Conservation (phyloP, 2,113 vertebrate species). For the Pedionomus torquatus region DNA sequence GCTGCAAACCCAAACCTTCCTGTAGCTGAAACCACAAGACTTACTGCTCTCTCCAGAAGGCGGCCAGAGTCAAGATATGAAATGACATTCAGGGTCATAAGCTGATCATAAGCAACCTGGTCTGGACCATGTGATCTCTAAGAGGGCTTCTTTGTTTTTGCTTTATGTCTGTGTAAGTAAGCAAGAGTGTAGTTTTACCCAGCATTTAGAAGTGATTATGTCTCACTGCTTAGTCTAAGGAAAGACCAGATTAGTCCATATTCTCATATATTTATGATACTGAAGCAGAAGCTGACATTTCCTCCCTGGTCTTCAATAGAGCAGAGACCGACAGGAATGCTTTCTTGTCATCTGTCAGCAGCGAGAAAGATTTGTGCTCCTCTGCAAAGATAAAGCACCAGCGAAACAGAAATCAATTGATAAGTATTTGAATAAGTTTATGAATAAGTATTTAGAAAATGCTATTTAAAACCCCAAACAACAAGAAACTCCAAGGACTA, state of each 20-base stretch:
- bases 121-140: conserved; percentile 42
- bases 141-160: conserved; percentile 48
- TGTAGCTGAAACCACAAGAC: conserved; percentile 29
- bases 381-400: not conserved
- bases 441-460: not conserved
- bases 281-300: not conserved
- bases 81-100: conserved; percentile 34
- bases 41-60: not conserved
- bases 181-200: not conserved
- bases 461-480: not conserved
- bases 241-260: not conserved
- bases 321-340: not conserved
- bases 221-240: not conserved
- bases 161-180: not conserved
- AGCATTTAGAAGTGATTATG: not conserved
- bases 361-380: not conserved
- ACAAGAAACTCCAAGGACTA: not conserved
- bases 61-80: not conserved
- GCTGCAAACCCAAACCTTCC: not conserved
- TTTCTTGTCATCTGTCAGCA: not conserved
- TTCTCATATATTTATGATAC: not conserved
- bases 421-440: not conserved
- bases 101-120: conserved; percentile 65
- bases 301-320: not conserved
- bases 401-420: not conserved